These are phyloP conservation scores for Psittacara wagleri DNA, from an alignment of 2,113 vertebrate genomes.

Conservation along the genomic window DNA sequence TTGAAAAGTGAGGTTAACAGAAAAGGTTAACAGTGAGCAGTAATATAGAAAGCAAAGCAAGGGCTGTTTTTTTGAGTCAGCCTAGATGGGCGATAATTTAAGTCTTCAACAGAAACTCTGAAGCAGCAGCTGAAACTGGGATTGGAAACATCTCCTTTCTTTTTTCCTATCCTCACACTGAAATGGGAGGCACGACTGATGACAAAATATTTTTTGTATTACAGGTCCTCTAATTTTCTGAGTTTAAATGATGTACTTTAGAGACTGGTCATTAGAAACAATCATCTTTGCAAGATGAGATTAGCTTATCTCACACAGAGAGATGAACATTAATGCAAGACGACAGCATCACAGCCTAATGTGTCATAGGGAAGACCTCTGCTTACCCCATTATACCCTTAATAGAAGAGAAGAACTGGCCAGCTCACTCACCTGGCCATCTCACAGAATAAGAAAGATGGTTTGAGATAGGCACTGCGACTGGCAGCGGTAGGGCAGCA, in stretches of 20 bases:
- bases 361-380: not conserved
- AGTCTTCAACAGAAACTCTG: not conserved
- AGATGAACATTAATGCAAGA: not conserved
- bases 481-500: not conserved
- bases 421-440: not conserved
- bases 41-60: not conserved
- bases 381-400: not conserved
- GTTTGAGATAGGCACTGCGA: not conserved
- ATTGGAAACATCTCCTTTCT: not conserved
- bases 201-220: not conserved
- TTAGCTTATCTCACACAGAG: not conserved
- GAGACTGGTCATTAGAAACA: rapidly evolving
- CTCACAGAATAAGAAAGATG: not conserved
- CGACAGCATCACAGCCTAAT: not conserved
- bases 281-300: not conserved
- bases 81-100: not conserved
- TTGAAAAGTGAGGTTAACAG: not conserved
- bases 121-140: not conserved
- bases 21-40: not conserved
- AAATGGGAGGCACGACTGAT: not conserved
- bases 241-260: not conserved
- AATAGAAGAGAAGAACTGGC: not conserved
- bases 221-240: not conserved
- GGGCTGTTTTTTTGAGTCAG: not conserved
- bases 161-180: not conserved